phyloP scores from a whole-genome alignment of 1,140 invertebrate genomes.

The Caenorhabditis brenneri region DNA sequence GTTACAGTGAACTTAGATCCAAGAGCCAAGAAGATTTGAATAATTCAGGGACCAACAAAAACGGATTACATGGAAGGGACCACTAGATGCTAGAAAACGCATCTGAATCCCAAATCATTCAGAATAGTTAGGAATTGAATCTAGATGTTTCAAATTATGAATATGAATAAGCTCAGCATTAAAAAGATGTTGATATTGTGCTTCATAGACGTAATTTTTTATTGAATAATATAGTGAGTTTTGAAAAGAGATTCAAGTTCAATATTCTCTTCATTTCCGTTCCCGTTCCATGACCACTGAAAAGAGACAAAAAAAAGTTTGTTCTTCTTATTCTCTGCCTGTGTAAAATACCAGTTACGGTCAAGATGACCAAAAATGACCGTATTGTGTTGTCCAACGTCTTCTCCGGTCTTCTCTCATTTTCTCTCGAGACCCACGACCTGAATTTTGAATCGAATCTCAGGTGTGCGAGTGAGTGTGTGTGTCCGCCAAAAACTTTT shows the following conservation, averaged over 20 bases:
- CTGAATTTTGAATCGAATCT: conserved; percentile 42
- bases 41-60: background rate
- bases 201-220: too few relatives aligned
- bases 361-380: conserved; percentile 39
- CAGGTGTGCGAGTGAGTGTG: conserved; percentile 16
- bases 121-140: too few relatives aligned
- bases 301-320: background rate
- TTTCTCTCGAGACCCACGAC: conserved; percentile 29
- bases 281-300: conserved; percentile 34
- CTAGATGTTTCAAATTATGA: too few relatives aligned
- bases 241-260: background rate
- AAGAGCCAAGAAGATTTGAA: too few relatives aligned
- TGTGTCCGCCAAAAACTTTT: conserved; percentile 20
- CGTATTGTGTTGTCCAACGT: conserved; percentile 20
- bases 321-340: background rate
- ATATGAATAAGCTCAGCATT: too few relatives aligned
- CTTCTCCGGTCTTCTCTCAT: background rate
- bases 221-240: too few relatives aligned
- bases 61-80: too few relatives aligned
- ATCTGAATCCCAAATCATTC: too few relatives aligned
- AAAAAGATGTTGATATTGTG: too few relatives aligned
- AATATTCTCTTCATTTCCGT: background rate
- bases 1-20: conserved; percentile 9
- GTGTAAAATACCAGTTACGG: conserved; percentile 36
- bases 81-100: too few relatives aligned